These are phyloP conservation scores for Lithophane semibrunnea DNA, from an alignment of 2,888 invertebrate species.

Conservation along the genomic window DNA sequence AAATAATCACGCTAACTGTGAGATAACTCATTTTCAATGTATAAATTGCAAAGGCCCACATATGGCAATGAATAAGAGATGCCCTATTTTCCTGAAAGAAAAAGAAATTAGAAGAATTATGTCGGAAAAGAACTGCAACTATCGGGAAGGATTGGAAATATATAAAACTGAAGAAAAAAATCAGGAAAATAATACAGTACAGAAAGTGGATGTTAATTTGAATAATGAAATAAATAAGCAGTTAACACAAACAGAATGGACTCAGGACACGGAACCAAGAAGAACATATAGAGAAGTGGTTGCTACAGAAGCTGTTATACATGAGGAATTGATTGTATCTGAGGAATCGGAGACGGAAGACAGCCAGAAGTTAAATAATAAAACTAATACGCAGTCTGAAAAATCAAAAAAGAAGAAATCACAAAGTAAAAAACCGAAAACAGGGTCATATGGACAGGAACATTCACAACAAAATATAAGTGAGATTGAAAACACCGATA, in stretches of 20 bases:
- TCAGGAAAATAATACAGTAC: background rate
- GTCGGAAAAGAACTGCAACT: too few species aligned
- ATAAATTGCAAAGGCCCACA: background rate
- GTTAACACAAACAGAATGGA: background rate
- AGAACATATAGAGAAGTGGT: too few species aligned
- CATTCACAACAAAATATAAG: background rate
- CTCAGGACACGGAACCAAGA: background rate
- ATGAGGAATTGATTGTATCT: background rate
- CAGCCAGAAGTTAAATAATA: background rate
- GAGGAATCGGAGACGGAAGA: background rate
- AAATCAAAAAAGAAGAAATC: background rate
- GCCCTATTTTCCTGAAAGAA: background rate
- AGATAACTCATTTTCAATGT: background rate
- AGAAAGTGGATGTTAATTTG: background rate
- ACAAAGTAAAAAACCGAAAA: background rate
- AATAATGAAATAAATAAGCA: slow-evolving; percentile 1
- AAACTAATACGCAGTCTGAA: background rate
- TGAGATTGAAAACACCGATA: background rate
- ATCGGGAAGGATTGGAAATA: too few species aligned
- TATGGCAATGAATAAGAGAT: slow-evolving; percentile 4
- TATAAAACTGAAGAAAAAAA: background rate
- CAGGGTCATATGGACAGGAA: background rate
- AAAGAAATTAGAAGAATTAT: too few species aligned
- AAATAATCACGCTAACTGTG: background rate
- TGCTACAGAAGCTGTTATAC: background rate